These are phyloP conservation scores for Hemitrygon akajei DNA, from an alignment of 2,797 vertebrate genomes.

Conservation along the genomic window DNA sequence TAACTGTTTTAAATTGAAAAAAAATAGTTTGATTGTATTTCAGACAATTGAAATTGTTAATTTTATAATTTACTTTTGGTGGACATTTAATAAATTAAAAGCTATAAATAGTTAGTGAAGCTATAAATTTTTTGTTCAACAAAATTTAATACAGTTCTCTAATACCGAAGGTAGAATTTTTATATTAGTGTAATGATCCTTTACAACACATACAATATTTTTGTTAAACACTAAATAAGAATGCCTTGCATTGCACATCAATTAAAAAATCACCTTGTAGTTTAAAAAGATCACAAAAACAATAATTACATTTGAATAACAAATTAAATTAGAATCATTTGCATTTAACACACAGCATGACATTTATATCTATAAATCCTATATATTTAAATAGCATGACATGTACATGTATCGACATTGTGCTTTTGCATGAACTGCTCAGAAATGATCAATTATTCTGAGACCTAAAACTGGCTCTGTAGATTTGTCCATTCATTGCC, in stretches of 20 bases:
- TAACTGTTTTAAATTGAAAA: neutral
- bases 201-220: neutral
- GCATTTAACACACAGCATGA: neutral
- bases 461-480: neutral
- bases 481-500: neutral
- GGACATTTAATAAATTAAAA: neutral
- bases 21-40: neutral
- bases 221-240: neutral
- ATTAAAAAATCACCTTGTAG: neutral
- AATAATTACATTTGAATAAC: neutral
- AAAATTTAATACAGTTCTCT: neutral
- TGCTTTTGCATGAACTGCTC: neutral
- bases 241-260: neutral
- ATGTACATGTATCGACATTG: neutral
- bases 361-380: neutral
- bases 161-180: neutral
- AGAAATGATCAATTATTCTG: neutral
- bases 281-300: neutral
- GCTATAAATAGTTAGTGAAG: neutral
- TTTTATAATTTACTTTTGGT: neutral
- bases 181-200: neutral
- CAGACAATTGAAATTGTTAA: neutral
- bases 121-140: neutral
- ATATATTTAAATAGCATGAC: neutral
- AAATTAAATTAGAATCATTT: conserved; percentile 1